Base-by-base conservation (phyloP, 2,113 vertebrate species). In the Nesoenas mayeri region DNA sequence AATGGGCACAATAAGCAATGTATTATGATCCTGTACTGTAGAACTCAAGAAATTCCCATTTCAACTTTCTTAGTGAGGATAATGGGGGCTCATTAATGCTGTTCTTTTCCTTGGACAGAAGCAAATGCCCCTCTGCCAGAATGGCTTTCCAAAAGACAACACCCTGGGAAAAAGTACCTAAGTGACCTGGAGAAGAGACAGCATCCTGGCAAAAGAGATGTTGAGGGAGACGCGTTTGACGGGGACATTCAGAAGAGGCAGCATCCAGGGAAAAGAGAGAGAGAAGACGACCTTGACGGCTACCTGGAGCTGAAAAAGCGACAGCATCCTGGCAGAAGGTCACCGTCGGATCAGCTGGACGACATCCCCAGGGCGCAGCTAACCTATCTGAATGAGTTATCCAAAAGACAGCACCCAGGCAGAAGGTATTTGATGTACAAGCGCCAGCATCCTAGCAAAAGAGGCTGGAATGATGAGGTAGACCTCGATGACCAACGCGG, bases 401-500 rank as follows among this genome's bases (percentile, higher is more conserved):
- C 98, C 48, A 99, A 98, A 96, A 97, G 98, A 15, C 98, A 99
- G 88, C 98, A 99, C 57, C 98, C 98, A 12, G 98, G 98, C 38
- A 99, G 98, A 95, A 98, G 98, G n/a, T 98, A 98, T 80, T 86
- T 95, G 56, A 69, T 93, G 60, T 97, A 97, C 88, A 98, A 98
- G 60, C 97, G 91, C 25, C 98, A 98, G 93, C 98, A 98, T 42
- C 98, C 98, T 60, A 98, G 98, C 64, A 98, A 92, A 92, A 97
- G 97, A 91, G 92, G 96, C 5, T 72, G 91, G 67, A 98, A 97
- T 31, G 94, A 96, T 5, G 97, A 98, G 70, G 95, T 77, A 38
- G 93, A 95, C n/a, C 66, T 96, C 2, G 95, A 88, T 62, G 97
- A 98, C 47, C 93, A 67, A 16, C 93, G 97, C 2, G 17, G 97